Evolutionary conservation across 2,113 vertebrate species (phyloP), one percentile per base, ranked within the genome.

Genomic region (Proterorhinus semilunaris): DNA sequence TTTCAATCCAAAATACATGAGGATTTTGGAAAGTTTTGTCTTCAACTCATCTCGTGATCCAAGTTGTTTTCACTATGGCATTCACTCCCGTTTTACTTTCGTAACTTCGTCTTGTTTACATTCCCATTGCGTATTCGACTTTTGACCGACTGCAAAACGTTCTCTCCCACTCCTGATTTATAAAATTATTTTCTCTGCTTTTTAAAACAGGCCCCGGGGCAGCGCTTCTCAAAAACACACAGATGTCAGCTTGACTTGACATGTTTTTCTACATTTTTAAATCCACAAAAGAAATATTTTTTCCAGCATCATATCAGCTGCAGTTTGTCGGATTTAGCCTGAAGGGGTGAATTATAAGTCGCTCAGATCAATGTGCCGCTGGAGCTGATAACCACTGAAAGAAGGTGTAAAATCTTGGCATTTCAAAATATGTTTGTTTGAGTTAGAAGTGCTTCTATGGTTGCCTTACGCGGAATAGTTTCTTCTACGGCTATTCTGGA

Each of bases 211-310:
- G 42, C 58, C 58, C 58, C 13, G 58, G 42, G 58, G 58, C 58
- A n/a, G 42, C 44, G 13, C 58, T 9, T 4, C 42, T 61, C 42
- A 42, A 61, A 59, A 61, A 61, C 58, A 61, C 13, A 61, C 58
- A 45, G 58, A 44, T 61, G 42, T 61, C 58, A 45, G 58, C 3
- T 45, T 11, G 36, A 45, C 44, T 61, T 44, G 36, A 61, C 58
- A 61, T 61, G 42, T 61, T 61, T 61, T 61, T 61, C 13, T 61
- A 44, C 58, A 16, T n/a, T n/a, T 55, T 44, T 10, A 61, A 61
- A 61, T 61, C 58, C 16, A 61, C 58, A 45, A 57, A 43, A 44
- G 42, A 43, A 0, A 44, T n/a, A 44, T 61, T 45, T 61, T 61
- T 61, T n/a, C 15, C n/a, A 5, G 42, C 55, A 3, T 36, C 15